phyloP scores from a whole-genome alignment of 2,113 vertebrate species.

The Vulpes vulpes region DNA sequence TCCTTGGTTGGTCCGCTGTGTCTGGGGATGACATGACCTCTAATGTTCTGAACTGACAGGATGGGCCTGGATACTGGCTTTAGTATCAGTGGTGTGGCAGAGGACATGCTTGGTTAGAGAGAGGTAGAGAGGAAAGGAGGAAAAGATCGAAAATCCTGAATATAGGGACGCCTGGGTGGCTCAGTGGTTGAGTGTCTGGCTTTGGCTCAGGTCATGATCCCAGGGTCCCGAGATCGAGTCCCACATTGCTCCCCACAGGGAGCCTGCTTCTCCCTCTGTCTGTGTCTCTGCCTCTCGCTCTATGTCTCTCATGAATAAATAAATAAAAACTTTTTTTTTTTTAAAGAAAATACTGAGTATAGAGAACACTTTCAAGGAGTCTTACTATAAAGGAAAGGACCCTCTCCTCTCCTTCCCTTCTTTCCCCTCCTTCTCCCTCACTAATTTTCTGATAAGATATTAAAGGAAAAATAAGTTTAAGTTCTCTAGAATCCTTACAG shows the following conservation, averaged over 20 bases:
- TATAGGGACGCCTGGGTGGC: background rate
- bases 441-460: slow-evolving; percentile 15
- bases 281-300: too few species aligned
- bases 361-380: background rate
- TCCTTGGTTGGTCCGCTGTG: background rate
- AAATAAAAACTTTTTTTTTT: too few species aligned
- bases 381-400: background rate
- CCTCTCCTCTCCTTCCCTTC: rapidly evolving
- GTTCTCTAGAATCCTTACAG: background rate
- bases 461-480: background rate
- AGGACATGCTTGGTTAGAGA: background rate
- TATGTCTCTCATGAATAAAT: too few species aligned
- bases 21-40: background rate
- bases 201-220: too few species aligned
- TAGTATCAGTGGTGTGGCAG: background rate
- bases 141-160: background rate
- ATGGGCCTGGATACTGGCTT: background rate
- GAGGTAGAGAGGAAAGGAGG: background rate
- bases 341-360: background rate
- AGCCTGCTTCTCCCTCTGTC: too few species aligned
- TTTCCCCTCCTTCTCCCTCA: background rate
- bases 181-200: too few species aligned
- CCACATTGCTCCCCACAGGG: too few species aligned
- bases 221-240: too few species aligned
- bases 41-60: background rate